These are phyloP conservation scores for Lucilia sericata DNA, from an alignment of 1,140 invertebrate species.

Conservation along the genomic window DNA sequence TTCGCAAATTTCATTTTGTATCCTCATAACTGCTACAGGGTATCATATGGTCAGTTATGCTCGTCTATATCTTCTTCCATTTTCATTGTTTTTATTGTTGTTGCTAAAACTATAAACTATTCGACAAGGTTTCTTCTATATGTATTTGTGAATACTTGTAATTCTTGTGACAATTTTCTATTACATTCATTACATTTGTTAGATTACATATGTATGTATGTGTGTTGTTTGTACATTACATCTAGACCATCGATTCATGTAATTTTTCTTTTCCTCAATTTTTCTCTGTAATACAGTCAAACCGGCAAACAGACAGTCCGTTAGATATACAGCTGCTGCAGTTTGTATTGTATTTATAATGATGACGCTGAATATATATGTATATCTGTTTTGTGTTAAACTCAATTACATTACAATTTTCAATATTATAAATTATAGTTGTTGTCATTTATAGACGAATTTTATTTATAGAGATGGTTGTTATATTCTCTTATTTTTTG, in stretches of 20 bases:
- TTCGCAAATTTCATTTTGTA: too few relatives aligned
- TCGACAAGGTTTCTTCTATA: neutral
- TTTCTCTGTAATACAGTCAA: neutral
- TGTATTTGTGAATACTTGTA: neutral
- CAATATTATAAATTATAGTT: neutral
- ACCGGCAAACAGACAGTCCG: neutral
- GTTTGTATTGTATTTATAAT: neutral
- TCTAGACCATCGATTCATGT: neutral
- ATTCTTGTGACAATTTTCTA: neutral
- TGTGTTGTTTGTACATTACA: neutral
- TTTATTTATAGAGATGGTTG: conserved; percentile 3
- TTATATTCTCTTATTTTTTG: neutral
- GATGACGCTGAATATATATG: neutral
- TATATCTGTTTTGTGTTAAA: conserved; percentile 6
- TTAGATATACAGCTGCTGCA: neutral
- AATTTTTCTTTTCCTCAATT: neutral
- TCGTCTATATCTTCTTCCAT: too few relatives aligned
- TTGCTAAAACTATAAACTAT: neutral
- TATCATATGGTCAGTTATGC: too few relatives aligned
- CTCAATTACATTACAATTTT: neutral
- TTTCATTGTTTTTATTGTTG: neutral
- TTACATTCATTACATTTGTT: neutral
- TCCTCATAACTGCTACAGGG: too few relatives aligned
- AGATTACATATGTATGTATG: neutral
- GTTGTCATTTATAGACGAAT: neutral